Evolutionary conservation across 64 coral and sea anemone species (phyloP), one percentile per base, ranked within the genome.

Genomic region (Trachythela sp.): DNA sequence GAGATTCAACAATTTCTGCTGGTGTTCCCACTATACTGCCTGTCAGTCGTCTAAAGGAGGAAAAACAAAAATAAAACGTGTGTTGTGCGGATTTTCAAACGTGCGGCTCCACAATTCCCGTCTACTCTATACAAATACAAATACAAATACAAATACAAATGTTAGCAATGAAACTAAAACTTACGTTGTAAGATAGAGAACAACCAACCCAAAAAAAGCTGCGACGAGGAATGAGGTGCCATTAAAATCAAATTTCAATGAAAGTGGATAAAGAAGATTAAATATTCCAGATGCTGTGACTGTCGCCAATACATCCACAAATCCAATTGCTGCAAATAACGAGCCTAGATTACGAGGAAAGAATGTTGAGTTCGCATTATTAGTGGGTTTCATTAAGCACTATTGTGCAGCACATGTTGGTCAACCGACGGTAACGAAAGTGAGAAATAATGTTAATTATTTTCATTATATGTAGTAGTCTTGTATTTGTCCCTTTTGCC

Each of bases 251-350:
- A 88, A 87, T 5, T 86, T 91, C 26, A 84, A 34, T 38, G 93
- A 94, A 71, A 40, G 17, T 41, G 90, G 90, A 80, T 94, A 94
- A 42, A 94, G 90, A 50, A 89, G 93, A 48, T 94, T 94, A 48
- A 94, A 94, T 40, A 91, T 58, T 13, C 84, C 90, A 0, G 92
- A 89, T 2, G 88, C 89, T 4, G 54, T 31, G 34, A 94, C 87
- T 31, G 87, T 91, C 41, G 89, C 90, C 8, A 94, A 84, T 29
- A 89, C 90, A 29, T 88, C 88, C 38, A 94, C 86, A 52, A 89
- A 86, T 10, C 84, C 70, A 30, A 94, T 89, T 0, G 86, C 86
- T 22, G 92, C 90, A 49, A 94, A 94, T 40, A 88, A 54, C 50
- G 92, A 85, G 49, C 92, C 92, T 94, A 77, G 24, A 40, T 34